Conservation (phyloP, 2,888 invertebrate species). For the Eristalis pertinax region DNA sequence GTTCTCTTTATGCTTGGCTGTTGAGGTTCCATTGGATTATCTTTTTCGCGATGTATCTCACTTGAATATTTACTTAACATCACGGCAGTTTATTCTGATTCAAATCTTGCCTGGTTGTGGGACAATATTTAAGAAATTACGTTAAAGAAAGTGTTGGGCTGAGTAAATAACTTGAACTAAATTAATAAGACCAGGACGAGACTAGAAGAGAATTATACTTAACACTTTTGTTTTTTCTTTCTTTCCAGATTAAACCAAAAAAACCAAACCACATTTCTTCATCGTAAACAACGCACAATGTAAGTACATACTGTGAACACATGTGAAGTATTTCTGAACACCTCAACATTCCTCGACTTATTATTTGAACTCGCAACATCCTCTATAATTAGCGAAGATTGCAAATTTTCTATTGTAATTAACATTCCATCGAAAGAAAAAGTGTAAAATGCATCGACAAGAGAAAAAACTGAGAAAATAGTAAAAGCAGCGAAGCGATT, state of each 20-base stretch:
- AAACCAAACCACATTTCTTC: background rate
- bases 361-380: constrained; percentile 5
- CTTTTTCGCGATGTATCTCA: too few relatives aligned
- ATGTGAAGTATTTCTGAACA: background rate
- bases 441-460: constrained; percentile 38
- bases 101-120: too few relatives aligned
- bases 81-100: too few relatives aligned
- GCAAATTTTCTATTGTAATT: constrained; percentile 68
- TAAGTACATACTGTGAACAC: constrained; percentile 13
- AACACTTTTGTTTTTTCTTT: background rate
- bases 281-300: constrained; percentile 11
- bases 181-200: too few relatives aligned
- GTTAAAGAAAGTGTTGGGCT: too few relatives aligned
- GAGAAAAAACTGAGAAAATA: background rate
- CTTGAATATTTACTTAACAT: too few relatives aligned
- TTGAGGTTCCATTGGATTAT: too few relatives aligned
- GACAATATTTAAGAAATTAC: too few relatives aligned
- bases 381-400: constrained; percentile 42
- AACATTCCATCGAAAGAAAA: constrained; percentile 69
- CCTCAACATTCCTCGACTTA: background rate
- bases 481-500: background rate
- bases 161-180: too few relatives aligned
- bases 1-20: background rate
- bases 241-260: background rate
- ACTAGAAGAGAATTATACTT: too few relatives aligned